Conservation (phyloP, 2,888 invertebrate genomes). For the Conistra vaccinii region DNA sequence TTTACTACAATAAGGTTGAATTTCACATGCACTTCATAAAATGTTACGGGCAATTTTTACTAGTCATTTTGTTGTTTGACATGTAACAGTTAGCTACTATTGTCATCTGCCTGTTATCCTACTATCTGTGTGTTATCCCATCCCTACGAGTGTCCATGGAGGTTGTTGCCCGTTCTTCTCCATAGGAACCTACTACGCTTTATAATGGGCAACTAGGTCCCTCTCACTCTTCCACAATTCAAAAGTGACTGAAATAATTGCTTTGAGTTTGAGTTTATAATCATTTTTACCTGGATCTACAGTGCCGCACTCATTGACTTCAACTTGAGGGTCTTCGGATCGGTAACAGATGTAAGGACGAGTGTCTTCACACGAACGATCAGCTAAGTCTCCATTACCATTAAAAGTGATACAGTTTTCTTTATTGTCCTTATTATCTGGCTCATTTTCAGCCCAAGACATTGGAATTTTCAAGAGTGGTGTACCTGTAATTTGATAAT, state of each 20-base stretch:
- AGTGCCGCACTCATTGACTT: conserved; percentile 57
- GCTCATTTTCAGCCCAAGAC: conserved; percentile 2
- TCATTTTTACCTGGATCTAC: conserved; percentile 30
- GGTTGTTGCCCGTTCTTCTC: background rate
- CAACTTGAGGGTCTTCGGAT: background rate
- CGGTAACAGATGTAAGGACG: conserved; percentile 11
- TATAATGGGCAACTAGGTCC: background rate
- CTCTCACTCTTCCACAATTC: background rate
- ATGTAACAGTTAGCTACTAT: too few relatives aligned
- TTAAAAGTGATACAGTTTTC: conserved; percentile 5
- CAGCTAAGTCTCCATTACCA: background rate
- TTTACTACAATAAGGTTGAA: too few relatives aligned
- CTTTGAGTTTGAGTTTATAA: background rate
- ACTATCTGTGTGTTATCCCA: too few relatives aligned
- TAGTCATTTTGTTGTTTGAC: too few relatives aligned
- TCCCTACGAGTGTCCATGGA: background rate
- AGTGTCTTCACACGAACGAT: background rate
- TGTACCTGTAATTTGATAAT: conserved; percentile 6
- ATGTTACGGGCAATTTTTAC: too few relatives aligned
- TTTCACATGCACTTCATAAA: too few relatives aligned
- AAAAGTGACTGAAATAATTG: background rate
- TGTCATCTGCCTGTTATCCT: too few relatives aligned
- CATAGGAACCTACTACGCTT: background rate
- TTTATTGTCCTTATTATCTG: background rate
- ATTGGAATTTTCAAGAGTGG: background rate